These are phyloP conservation scores for Belonocnema kinseyi DNA, from an alignment of 1,140 invertebrate genomes.

Conservation along the genomic window DNA sequence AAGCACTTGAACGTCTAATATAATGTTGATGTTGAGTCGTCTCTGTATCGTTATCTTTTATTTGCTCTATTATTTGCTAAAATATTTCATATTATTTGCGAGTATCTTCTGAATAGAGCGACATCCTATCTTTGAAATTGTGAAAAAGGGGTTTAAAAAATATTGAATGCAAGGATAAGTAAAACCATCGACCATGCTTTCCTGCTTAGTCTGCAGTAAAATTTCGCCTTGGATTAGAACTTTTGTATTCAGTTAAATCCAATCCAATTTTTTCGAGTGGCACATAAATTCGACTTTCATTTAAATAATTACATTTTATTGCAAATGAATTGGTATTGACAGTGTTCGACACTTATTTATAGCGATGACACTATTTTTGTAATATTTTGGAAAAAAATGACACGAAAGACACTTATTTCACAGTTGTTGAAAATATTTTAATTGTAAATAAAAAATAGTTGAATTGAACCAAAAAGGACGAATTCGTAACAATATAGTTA, in stretches of 20 bases:
- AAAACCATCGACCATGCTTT: slow-evolving; percentile 64
- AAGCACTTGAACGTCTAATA: slow-evolving; percentile 2
- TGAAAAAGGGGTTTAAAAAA: too few relatives aligned
- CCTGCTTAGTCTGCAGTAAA: slow-evolving; percentile 65
- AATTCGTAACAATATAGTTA: too few relatives aligned
- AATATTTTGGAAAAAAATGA: too few relatives aligned
- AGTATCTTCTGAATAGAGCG: slow-evolving; percentile 55
- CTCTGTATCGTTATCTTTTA: slow-evolving; percentile 46
- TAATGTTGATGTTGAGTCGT: neutral
- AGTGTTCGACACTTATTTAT: too few relatives aligned
- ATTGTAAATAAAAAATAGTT: too few relatives aligned
- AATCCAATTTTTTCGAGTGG: slow-evolving; percentile 34
- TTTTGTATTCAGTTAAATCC: slow-evolving; percentile 48
- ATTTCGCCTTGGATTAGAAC: slow-evolving; percentile 44
- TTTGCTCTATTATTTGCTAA: slow-evolving; percentile 64
- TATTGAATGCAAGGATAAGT: slow-evolving; percentile 45
- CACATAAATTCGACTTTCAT: too few relatives aligned
- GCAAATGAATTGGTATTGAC: too few relatives aligned
- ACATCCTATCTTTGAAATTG: slow-evolving; percentile 34
- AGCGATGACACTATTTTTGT: too few relatives aligned
- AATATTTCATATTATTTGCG: slow-evolving; percentile 60
- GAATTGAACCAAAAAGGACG: too few relatives aligned
- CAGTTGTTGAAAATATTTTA: too few relatives aligned
- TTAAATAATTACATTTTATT: too few relatives aligned
- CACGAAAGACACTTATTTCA: too few relatives aligned